Conservation (phyloP, 2,888 invertebrate species). For the Subacronicta megacephala region DNA sequence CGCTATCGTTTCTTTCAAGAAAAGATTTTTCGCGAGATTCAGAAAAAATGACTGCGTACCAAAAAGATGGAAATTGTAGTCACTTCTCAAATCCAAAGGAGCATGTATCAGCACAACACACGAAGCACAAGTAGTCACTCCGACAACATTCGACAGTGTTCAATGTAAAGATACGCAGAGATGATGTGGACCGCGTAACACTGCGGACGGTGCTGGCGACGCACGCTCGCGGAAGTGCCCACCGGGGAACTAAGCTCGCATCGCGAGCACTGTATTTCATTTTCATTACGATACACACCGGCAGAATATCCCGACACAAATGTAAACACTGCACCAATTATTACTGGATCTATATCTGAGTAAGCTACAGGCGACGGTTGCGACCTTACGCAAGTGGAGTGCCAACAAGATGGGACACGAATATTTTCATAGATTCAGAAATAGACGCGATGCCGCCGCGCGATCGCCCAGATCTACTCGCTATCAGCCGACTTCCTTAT, state of each 20-base stretch:
- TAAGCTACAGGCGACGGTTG: constrained; percentile 26
- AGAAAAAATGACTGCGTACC: no score
- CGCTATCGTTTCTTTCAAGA: no score
- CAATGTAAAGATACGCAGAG: background rate
- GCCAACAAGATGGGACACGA: constrained; percentile 74
- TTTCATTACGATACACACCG: constrained; percentile 57
- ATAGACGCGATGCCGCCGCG: constrained; percentile 65
- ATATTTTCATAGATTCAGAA: constrained; percentile 79
- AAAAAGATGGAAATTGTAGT: background rate
- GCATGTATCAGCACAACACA: background rate
- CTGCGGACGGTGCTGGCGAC: constrained; percentile 13
- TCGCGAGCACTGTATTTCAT: constrained; percentile 48
- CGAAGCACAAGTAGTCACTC: background rate
- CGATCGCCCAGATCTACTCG: constrained; percentile 30
- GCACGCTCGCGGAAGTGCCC: constrained; percentile 61
- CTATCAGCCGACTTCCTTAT: constrained; percentile 47
- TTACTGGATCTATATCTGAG: constrained; percentile 42
- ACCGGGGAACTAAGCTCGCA: constrained; percentile 58
- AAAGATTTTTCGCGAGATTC: no score
- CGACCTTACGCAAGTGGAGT: constrained; percentile 53
- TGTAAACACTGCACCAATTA: constrained; percentile 20
- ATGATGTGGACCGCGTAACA: background rate
- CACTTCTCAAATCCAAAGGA: background rate
- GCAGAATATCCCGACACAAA: constrained; percentile 21
- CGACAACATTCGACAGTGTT: background rate